These are phyloP conservation scores for Microtus oregoni DNA, from an alignment of 2,113 vertebrate genomes.

Conservation along the genomic window DNA sequence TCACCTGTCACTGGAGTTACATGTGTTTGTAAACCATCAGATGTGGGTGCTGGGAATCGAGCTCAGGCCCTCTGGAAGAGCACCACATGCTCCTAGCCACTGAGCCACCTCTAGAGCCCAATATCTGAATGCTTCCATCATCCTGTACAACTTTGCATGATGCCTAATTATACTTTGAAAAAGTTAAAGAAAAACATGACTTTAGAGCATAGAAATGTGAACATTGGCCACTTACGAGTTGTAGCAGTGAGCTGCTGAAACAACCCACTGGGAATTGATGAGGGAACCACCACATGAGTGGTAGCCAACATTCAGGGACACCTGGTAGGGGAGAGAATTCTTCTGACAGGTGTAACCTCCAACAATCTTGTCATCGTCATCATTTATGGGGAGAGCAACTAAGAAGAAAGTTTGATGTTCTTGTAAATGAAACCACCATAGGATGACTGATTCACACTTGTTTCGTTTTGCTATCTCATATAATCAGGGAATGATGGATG, in stretches of 20 bases:
- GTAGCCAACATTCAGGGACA: not conserved
- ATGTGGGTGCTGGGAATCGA: not conserved
- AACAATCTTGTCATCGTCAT: not conserved
- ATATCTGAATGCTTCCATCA: not conserved
- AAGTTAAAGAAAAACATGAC: not conserved
- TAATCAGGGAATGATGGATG: not conserved
- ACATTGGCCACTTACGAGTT: not conserved
- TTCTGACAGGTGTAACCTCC: constrained; percentile 25
- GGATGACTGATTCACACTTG: not conserved
- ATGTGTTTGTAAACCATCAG: not conserved
- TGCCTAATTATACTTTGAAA: not conserved
- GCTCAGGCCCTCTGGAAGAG: not conserved
- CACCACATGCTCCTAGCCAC: no score
- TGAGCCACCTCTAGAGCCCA: not conserved
- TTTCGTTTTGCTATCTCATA: not conserved
- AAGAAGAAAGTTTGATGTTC: not conserved
- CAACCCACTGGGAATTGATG: constrained; percentile 30
- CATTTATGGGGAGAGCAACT: not conserved
- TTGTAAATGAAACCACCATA: not conserved
- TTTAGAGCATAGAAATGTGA: not conserved
- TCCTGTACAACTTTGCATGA: not conserved
- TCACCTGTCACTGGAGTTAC: no score
- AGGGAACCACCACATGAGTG: not conserved
- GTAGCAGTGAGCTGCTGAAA: constrained; percentile 36
- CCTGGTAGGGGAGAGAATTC: constrained; percentile 27